Conservation (phyloP, 2,797 vertebrate species). For the Amphiprion clarkii region DNA sequence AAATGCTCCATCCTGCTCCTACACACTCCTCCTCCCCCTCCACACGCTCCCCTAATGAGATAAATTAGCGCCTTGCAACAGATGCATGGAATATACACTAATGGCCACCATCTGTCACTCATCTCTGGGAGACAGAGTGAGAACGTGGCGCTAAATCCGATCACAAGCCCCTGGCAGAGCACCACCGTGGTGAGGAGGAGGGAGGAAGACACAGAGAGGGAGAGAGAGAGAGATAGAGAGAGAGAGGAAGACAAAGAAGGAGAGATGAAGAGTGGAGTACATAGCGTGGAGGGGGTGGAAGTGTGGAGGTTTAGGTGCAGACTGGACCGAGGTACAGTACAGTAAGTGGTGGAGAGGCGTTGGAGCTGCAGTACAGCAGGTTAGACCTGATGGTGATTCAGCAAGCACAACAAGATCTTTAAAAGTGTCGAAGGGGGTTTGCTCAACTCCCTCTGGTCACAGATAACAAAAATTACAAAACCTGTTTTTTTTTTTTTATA, state of each 20-base stretch:
- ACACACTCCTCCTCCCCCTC: slow-evolving; percentile 61
- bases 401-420: slow-evolving; percentile 49
- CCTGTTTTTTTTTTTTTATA: background rate
- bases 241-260: slow-evolving; percentile 53
- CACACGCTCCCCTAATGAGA: slow-evolving; percentile 85
- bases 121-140: slow-evolving; percentile 76
- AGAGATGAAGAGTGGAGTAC: slow-evolving; percentile 52
- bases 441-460: slow-evolving; percentile 45
- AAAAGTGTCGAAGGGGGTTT: slow-evolving; percentile 46
- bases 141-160: slow-evolving; percentile 75
- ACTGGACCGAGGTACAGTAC: slow-evolving; percentile 57
- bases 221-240: slow-evolving; percentile 23
- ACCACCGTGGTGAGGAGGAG: slow-evolving; percentile 56
- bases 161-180: slow-evolving; percentile 73
- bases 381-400: slow-evolving; percentile 64
- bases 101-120: slow-evolving; percentile 87
- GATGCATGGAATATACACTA: slow-evolving; percentile 86
- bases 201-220: background rate
- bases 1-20: slow-evolving; percentile 72
- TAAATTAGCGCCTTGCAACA: slow-evolving; percentile 87
- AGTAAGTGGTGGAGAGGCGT: slow-evolving; percentile 71
- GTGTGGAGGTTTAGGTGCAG: slow-evolving; percentile 64
- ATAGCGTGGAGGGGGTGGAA: slow-evolving; percentile 64
- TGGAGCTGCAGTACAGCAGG: slow-evolving; percentile 57
- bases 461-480: slow-evolving; percentile 24